These are phyloP conservation scores for Iphiclides podalirius DNA, from an alignment of 2,888 invertebrate species.

Conservation along the genomic window DNA sequence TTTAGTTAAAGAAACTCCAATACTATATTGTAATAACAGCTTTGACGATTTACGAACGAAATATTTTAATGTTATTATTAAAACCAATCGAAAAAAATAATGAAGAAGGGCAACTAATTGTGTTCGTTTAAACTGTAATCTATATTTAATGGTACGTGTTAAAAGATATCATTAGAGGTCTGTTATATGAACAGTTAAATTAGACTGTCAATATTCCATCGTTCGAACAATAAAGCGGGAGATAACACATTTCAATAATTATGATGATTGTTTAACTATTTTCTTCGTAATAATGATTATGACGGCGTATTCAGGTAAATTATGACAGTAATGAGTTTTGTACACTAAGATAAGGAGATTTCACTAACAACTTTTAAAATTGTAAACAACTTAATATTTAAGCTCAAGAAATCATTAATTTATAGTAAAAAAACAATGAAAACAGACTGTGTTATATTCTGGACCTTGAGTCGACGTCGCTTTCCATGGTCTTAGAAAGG, in stretches of 20 bases:
- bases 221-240: conserved; percentile 44
- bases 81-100: background rate
- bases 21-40: no score
- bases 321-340: no score
- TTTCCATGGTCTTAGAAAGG: background rate
- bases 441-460: no score
- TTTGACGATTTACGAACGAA: no score
- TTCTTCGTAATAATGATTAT: conserved; percentile 24
- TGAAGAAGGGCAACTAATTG: background rate
- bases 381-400: no score
- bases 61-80: background rate
- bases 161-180: conserved; percentile 6
- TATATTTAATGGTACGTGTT: conserved; percentile 1
- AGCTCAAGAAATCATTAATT: no score
- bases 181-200: conserved; percentile 34
- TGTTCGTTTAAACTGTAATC: background rate
- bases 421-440: no score
- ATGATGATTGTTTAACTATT: conserved; percentile 39
- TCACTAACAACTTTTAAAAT: no score
- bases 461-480: no score
- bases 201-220: conserved; percentile 30
- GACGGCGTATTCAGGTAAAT: background rate
- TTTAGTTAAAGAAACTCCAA: no score
- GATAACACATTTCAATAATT: conserved; percentile 42
- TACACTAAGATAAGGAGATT: no score